phyloP scores from a whole-genome alignment of 2,797 vertebrate species.

The Vultur gryphus region DNA sequence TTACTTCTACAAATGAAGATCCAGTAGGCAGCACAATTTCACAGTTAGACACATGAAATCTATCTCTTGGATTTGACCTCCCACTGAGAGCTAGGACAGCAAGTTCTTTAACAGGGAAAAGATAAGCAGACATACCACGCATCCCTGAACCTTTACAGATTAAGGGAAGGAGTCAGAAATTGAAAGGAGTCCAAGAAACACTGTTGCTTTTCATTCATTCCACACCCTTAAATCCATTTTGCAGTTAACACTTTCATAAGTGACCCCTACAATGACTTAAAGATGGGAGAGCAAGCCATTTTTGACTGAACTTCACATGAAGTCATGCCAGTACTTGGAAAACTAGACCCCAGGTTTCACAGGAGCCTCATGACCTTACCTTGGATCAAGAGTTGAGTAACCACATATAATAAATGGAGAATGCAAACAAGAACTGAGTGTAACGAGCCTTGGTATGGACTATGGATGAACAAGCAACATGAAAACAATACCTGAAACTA shows the following conservation, averaged over 20 bases:
- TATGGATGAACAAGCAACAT: background rate
- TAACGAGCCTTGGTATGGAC: background rate
- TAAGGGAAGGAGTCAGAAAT: background rate
- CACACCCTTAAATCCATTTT: background rate
- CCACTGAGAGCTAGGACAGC: background rate
- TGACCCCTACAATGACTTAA: background rate
- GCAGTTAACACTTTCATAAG: background rate
- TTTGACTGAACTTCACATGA: background rate
- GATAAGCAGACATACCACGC: background rate
- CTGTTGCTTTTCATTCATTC: background rate
- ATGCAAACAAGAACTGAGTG: background rate
- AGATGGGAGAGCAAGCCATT: background rate
- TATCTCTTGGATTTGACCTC: background rate
- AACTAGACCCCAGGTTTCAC: background rate
- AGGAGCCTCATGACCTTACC: background rate
- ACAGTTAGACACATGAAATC: background rate
- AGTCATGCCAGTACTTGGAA: background rate
- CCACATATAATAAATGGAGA: background rate
- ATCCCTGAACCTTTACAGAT: background rate
- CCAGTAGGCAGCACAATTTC: background rate
- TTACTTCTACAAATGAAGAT: background rate
- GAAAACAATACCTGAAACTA: background rate
- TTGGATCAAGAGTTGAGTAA: background rate
- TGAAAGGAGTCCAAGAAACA: background rate
- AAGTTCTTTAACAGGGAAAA: background rate